A percentile compares a stretch with the other conserved stretches of the same genome.
These are phyloP conservation scores for Alethe castanea DNA, from an alignment of 2,113 vertebrate species.

Conservation along the genomic window DNA sequence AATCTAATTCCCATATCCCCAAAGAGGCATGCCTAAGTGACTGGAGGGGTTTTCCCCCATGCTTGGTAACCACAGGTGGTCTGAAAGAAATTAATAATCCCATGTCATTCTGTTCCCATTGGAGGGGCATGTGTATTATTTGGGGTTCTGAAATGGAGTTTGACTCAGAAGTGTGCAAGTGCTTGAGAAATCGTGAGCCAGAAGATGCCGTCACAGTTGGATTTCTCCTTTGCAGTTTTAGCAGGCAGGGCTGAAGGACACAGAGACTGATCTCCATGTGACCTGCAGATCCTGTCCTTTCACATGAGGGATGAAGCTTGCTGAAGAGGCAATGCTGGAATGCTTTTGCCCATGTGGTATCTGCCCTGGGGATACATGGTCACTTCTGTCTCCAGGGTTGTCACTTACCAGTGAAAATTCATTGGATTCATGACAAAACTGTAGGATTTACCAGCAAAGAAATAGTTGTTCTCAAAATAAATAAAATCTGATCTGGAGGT, in stretches of 20 bases:
- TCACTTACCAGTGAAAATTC: conserved; percentile 27
- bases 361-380: neutral
- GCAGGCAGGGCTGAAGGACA: conserved; percentile 18
- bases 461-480: conserved; percentile 65
- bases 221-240: conserved; percentile 31
- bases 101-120: neutral
- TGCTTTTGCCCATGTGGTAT: conserved; percentile 33
- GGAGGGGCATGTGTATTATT: neutral
- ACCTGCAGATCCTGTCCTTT: conserved; percentile 38
- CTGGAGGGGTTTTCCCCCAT: neutral
- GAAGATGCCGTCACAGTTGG: neutral
- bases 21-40: accelerated
- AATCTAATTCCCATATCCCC: neutral
- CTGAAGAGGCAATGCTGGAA: conserved; percentile 44
- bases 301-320: conserved; percentile 38
- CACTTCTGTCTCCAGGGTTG: conserved; percentile 1
- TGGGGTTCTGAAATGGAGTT: neutral
- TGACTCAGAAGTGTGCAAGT: neutral
- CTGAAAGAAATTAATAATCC: neutral
- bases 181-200: neutral
- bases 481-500: conserved; percentile 44
- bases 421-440: conserved; percentile 43
- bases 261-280: conserved; percentile 24
- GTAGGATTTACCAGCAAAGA: conserved; percentile 35
- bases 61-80: neutral